Percentiles rank a stretch among this genome's conserved stretches.
phyloP scores from a whole-genome alignment of 2,797 vertebrate genomes.

The Acanthiza pusilla region DNA sequence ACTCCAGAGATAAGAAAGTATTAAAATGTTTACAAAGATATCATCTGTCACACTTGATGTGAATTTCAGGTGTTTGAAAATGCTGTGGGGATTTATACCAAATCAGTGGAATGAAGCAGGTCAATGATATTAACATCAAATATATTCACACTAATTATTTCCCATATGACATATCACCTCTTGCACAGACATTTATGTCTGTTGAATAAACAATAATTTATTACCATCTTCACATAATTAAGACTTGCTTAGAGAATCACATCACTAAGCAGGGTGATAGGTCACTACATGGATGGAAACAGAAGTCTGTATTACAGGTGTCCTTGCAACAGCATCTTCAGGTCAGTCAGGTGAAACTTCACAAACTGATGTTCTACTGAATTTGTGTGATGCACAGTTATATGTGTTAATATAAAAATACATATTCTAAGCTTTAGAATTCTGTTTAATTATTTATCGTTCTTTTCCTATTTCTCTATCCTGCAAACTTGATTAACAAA shows the following conservation, averaged over 20 bases:
- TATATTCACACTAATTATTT: neutral
- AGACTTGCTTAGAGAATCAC: neutral
- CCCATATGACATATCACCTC: neutral
- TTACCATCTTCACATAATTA: neutral
- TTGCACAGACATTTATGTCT: neutral
- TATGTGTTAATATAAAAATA: neutral
- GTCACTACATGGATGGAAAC: neutral
- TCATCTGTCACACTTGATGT: neutral
- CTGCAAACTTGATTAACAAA: neutral
- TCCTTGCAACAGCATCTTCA: neutral
- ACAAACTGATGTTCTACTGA: neutral
- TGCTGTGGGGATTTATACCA: neutral
- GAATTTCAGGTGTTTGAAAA: neutral
- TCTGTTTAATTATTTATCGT: neutral
- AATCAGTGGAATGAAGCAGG: neutral
- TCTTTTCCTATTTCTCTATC: neutral
- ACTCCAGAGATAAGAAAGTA: neutral
- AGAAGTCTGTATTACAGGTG: neutral
- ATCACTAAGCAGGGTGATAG: neutral
- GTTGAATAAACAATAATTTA: neutral
- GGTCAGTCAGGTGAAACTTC: neutral
- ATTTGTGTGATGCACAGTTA: neutral
- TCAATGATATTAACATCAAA: neutral
- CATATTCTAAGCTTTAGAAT: neutral
- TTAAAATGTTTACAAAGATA: neutral